phyloP scores from a whole-genome alignment of 2,797 vertebrate genomes.

The Acanthis flammea region DNA sequence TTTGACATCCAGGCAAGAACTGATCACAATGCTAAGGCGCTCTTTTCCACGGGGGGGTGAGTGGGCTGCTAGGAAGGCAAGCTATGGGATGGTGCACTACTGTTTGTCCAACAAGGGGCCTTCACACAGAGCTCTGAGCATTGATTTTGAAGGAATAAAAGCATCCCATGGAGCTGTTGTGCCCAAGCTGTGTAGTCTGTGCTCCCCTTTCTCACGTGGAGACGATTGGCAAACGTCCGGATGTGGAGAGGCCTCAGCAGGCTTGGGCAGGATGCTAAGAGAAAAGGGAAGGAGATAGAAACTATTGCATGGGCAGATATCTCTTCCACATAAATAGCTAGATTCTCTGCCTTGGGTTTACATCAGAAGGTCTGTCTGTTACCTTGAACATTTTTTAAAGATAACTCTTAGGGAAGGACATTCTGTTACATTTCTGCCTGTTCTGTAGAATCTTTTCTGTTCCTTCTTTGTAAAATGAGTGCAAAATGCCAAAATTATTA shows the following conservation, averaged over 20 bases:
- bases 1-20: conserved; percentile 56
- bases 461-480: conserved; percentile 60
- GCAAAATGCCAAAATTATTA: conserved; percentile 73
- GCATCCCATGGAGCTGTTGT: conserved; percentile 40
- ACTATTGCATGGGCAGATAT: conserved; percentile 46
- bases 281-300: conserved; percentile 34
- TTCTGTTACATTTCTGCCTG: conserved; percentile 69
- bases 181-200: neutral
- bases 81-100: conserved; percentile 1
- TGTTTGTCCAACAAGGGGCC: conserved; percentile 41
- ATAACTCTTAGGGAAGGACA: conserved; percentile 60
- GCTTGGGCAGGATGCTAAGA: conserved; percentile 28
- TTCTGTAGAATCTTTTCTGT: conserved; percentile 58
- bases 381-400: conserved; percentile 61
- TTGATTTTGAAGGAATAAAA: conserved; percentile 44
- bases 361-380: conserved; percentile 55
- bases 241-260: conserved; percentile 11
- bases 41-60: conserved; percentile 34
- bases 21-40: conserved; percentile 9
- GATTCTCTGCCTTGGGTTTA: conserved; percentile 57
- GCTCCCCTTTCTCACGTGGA: neutral
- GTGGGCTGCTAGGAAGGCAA: conserved; percentile 11
- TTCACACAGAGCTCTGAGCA: conserved; percentile 52
- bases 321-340: conserved; percentile 39
- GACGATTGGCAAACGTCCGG: neutral